Conservation (phyloP, 2,888 invertebrate genomes). For the Julus scandinavius region DNA sequence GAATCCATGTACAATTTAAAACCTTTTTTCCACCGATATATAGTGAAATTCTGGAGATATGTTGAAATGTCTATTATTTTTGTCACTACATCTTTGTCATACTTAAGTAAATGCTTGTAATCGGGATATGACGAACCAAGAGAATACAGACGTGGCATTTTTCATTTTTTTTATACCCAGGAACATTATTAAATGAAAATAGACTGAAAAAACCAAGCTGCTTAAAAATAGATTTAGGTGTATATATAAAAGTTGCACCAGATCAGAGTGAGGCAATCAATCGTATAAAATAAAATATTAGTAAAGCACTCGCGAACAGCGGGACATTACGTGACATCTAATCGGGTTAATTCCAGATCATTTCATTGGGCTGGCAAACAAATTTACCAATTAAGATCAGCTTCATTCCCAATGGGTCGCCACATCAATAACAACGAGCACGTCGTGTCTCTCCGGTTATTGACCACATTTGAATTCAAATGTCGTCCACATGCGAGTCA, state of each 20-base stretch:
- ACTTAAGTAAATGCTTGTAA: too few species aligned
- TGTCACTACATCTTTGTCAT: too few species aligned
- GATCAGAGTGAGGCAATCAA: background rate
- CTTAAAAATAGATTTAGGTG: too few species aligned
- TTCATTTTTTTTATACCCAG: too few species aligned
- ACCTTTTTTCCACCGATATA: too few species aligned
- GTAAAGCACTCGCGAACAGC: background rate
- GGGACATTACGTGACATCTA: background rate
- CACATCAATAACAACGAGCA: background rate
- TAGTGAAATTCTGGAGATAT: too few species aligned
- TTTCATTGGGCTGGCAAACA: slow-evolving; percentile 20
- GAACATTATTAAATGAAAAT: too few species aligned
- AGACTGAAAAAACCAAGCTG: too few species aligned
- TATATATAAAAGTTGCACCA: background rate
- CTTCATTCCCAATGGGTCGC: background rate
- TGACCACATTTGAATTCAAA: slow-evolving; percentile 27
- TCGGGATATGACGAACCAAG: too few species aligned
- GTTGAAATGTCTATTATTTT: too few species aligned
- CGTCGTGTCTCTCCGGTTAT: slow-evolving; percentile 33
- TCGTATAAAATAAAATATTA: slow-evolving; percentile 12
- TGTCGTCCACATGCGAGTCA: background rate
- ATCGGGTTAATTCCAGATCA: slow-evolving; percentile 21
- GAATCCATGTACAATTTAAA: too few species aligned
- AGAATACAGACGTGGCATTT: too few species aligned
- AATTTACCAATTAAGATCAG: slow-evolving; percentile 23